phyloP scores from a whole-genome alignment of 2,797 vertebrate species.

The Sparus aurata region DNA sequence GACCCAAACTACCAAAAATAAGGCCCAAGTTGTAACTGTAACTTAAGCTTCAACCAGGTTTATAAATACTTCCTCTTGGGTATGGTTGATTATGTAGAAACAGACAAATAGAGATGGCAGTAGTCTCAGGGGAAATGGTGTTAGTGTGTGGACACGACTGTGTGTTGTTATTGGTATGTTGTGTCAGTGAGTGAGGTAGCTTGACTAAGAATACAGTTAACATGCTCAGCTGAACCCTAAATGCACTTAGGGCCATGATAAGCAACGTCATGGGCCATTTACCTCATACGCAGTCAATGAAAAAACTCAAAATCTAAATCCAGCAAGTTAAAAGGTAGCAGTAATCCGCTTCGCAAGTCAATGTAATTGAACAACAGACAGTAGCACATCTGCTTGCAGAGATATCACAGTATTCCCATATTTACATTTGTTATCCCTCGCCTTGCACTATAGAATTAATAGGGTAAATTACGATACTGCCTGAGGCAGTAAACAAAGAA shows the following conservation, averaged over 20 bases:
- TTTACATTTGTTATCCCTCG: slow-evolving; percentile 72
- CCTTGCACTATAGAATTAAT: slow-evolving; percentile 69
- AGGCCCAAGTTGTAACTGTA: background rate
- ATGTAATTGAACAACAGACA: slow-evolving; percentile 72
- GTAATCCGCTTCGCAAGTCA: slow-evolving; percentile 67
- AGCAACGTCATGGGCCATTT: slow-evolving; percentile 72
- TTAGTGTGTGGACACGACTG: background rate
- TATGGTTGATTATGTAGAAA: slow-evolving; percentile 42
- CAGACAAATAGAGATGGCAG: slow-evolving; percentile 14
- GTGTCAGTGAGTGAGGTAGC: slow-evolving; percentile 48
- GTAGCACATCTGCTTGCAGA: slow-evolving; percentile 67
- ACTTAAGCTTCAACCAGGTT: slow-evolving; percentile 33
- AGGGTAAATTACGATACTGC: slow-evolving; percentile 66
- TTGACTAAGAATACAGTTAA: slow-evolving; percentile 63
- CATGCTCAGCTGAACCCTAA: slow-evolving; percentile 66
- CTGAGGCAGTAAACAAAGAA: slow-evolving; percentile 64
- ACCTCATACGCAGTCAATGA: slow-evolving; percentile 70
- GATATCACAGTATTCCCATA: slow-evolving; percentile 70
- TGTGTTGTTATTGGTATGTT: slow-evolving; percentile 44
- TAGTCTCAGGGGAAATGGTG: slow-evolving; percentile 39
- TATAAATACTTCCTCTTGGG: slow-evolving; percentile 20
- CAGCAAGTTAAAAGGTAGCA: slow-evolving; percentile 73
- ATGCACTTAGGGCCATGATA: slow-evolving; percentile 65
- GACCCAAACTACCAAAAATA: slow-evolving; percentile 8
- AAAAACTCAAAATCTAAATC: slow-evolving; percentile 76